Evolutionary conservation across 2,888 invertebrate genomes (phyloP).

Genomic region (Vesta saturnalis): DNA sequence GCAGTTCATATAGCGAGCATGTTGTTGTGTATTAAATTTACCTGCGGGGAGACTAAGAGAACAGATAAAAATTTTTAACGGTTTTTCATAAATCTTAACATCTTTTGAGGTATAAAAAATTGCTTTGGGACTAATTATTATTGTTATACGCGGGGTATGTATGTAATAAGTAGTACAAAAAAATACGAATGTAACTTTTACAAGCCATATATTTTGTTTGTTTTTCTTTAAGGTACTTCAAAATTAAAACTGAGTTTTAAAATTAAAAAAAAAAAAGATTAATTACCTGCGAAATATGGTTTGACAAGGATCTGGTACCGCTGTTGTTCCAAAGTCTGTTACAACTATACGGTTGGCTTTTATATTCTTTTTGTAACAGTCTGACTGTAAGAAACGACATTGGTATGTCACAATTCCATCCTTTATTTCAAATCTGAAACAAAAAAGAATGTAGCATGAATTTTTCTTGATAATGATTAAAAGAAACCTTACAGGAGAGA

Average conservation of each 20-base stretch:
- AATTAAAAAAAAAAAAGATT: no score
- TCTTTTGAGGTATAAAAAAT: no score
- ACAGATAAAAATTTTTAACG: no score
- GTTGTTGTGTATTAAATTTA: no score
- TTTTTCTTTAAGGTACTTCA: not conserved
- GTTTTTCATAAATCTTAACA: no score
- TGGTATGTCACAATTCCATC: slow-evolving; percentile 83
- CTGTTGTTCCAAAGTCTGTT: slow-evolving; percentile 69
- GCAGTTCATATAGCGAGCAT: no score
- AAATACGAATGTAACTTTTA: no score
- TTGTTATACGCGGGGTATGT: no score
- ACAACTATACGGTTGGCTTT: slow-evolving; percentile 84
- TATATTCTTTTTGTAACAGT: slow-evolving; percentile 74
- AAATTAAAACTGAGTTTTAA: not conserved
- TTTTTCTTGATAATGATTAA: not conserved
- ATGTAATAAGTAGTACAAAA: no score
- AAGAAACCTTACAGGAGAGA: no score
- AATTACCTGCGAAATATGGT: slow-evolving; percentile 69
- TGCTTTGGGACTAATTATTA: no score
- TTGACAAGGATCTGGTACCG: slow-evolving; percentile 66
- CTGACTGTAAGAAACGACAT: slow-evolving; percentile 57
- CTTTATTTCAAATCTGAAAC: slow-evolving; percentile 74
- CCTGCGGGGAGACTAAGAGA: no score
- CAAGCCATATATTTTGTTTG: not conserved
- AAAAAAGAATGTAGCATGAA: not conserved